Evolutionary conservation across 2,888 invertebrate species (phyloP), one percentile per base, ranked within the genome.

Genomic region (Onthophagus sagittarius): DNA sequence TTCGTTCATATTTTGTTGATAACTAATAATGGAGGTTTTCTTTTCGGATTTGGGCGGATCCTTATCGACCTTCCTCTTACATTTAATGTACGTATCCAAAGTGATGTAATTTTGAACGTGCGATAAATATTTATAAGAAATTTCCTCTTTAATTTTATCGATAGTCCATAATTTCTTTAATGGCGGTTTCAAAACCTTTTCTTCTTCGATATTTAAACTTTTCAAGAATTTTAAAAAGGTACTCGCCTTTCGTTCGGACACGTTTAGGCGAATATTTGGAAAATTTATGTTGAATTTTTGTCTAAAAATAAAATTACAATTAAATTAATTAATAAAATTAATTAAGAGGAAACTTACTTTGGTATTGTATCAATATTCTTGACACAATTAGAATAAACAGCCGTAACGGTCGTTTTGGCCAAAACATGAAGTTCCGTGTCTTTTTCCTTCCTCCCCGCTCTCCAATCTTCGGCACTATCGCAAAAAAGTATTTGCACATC

Each of bases 401-500:
- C 81, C n/a, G 81, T 80, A 72, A 82, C 83, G 23, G 79, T 78
- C 39, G 91, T 88, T 82, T 92, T 92, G 0, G 94, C 92, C 69
- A 94, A 81, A 15, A 95, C 84, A 81, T 95, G 94, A 77, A 90
- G 88, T 62, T 93, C 92, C 0, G 94, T 93, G 81, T 94, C 93
- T 0, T 90, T 89, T 77, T 89, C 89, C 71, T 89, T 90, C 71
- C 92, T 88, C 0, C 89, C 89, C 77, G 92, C 91, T 70, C 92
- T 89, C 94, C 94, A 95, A 69, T 91, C 89, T 72, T 92, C 93
- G 7, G 90, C 89, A 88, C 87, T 86, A 77, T 86, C 87, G 80
- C 88, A 88, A 81, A 90, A 89, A 23, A 90, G 78, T 0, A 90
- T 81, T 88, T 95, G 94, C 64, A 89, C 85, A 72, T 90, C 91